Evolutionary conservation across 2,888 invertebrate genomes (phyloP), one percentile per base, ranked within the genome.

Genomic region (Eupeodes latifasciatus): DNA sequence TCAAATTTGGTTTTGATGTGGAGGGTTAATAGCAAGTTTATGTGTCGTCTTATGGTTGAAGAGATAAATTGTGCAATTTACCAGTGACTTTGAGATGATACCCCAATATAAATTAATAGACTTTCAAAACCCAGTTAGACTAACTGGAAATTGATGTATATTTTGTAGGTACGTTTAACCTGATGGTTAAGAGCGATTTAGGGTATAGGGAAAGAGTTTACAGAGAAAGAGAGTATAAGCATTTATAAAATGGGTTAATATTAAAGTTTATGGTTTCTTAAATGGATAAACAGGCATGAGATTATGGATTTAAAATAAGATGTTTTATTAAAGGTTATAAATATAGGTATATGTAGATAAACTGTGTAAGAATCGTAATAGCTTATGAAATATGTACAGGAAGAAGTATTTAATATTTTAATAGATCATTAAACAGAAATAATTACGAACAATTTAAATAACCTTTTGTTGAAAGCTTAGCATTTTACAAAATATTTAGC

Each of bases 31-130:
- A 67, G 80, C 57, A 78, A 84, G 81, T 84, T 88, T 84, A 84
- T 88, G 47, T 81, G 80, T 74, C 77, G 77, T 75, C 81, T 81
- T 88, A 88, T 81, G 75, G 88, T 12, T 78, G 72, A 77, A 51
- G 61, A 81, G 84, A 88, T 88, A 81, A 84, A 88, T 88, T 88
- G 80, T 88, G 74, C 78, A 88, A 74, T 84, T 81, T 78, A 74
- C 75, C 76, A 74, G 71, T 55, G 77, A 47, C 71, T 87, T 77
- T 78, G 81, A 77, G 81, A 88, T 84, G 84, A 84, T 88, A 84
- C 74, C 81, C 77, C 53, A 87, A 88, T 88, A 88, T 84, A 88
- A 85, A 77, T 88, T 88, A 88, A 88, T 85, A 81, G 84, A 81
- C 84, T 85, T 53, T 59, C 64, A 67, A 87, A 81, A 85, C 88